phyloP scores from a whole-genome alignment of 1,140 invertebrate species.

The Mactra quadrangularis region DNA sequence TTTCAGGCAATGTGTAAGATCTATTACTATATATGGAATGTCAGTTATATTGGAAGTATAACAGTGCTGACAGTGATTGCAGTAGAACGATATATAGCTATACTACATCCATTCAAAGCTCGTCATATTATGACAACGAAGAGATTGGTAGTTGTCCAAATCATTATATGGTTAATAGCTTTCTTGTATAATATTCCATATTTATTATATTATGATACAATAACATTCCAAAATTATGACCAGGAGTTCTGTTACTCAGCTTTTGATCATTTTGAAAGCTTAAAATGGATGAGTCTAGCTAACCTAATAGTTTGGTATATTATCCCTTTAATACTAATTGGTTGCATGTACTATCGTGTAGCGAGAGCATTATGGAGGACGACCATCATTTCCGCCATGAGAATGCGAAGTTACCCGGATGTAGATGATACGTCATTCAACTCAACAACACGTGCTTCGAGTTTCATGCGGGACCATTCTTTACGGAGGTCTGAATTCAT shows the following conservation, averaged over 20 bases:
- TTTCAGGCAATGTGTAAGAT: constrained; percentile 81
- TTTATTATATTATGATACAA: constrained; percentile 71
- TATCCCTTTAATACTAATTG: constrained; percentile 91
- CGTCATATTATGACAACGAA: constrained; percentile 71
- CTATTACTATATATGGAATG: constrained; percentile 80
- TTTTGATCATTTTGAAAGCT: constrained; percentile 60
- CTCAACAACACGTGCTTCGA: not conserved
- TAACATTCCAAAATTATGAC: constrained; percentile 14
- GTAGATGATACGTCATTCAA: constrained; percentile 17
- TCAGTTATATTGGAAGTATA: constrained; percentile 79
- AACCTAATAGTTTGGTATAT: constrained; percentile 87
- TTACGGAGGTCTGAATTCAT: not conserved
- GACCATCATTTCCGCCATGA: constrained; percentile 44
- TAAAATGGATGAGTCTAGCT: constrained; percentile 61
- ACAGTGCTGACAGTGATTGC: constrained; percentile 86
- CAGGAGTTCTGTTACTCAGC: constrained; percentile 60
- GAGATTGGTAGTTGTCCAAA: constrained; percentile 64
- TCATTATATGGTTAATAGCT: constrained; percentile 72
- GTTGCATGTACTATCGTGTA: constrained; percentile 93
- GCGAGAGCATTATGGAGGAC: constrained; percentile 85
- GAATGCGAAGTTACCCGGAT: constrained; percentile 21
- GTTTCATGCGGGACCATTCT: not conserved
- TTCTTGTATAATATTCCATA: constrained; percentile 73
- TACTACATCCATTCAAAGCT: constrained; percentile 88
- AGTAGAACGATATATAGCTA: constrained; percentile 91